Conservation (phyloP, 2,113 vertebrate genomes). For the Brachypodius melanocephalos region DNA sequence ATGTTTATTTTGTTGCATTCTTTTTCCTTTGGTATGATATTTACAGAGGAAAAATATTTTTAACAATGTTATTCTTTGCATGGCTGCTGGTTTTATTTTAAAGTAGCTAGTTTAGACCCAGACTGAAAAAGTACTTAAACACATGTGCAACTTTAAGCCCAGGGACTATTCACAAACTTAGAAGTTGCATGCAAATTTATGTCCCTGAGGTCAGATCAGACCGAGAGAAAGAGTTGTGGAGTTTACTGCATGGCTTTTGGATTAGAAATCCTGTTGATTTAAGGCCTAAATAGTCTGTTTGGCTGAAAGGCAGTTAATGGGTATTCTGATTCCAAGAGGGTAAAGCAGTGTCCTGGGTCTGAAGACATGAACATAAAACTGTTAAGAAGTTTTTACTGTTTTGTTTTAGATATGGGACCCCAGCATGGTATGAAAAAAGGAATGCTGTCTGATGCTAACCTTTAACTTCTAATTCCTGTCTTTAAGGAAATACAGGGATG, state of each 20-base stretch:
- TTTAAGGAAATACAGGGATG: neutral
- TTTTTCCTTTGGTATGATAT: neutral
- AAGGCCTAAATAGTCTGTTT: neutral
- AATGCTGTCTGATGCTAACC: neutral
- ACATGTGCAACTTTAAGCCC: constrained; percentile 28
- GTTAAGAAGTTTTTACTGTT: neutral
- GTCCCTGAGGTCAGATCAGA: constrained; percentile 20
- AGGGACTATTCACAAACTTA: neutral
- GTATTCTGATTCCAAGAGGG: neutral
- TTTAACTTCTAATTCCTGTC: neutral
- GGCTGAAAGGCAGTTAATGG: neutral
- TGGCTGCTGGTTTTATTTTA: constrained; percentile 1
- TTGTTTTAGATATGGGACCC: neutral
- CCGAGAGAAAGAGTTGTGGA: neutral
- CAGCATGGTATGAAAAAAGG: neutral
- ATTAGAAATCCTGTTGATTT: constrained; percentile 45
- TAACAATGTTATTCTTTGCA: neutral
- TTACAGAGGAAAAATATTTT: neutral
- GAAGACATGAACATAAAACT: neutral
- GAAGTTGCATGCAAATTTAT: constrained; percentile 49
- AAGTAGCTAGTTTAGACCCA: neutral
- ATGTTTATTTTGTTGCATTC: neutral
- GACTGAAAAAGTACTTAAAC: constrained; percentile 26
- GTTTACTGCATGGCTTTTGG: neutral
- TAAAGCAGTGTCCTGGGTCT: neutral